Evolutionary conservation across 2,113 vertebrate species (phyloP), one percentile per base, ranked within the genome.

Genomic region (Porphyrio hochstetteri): DNA sequence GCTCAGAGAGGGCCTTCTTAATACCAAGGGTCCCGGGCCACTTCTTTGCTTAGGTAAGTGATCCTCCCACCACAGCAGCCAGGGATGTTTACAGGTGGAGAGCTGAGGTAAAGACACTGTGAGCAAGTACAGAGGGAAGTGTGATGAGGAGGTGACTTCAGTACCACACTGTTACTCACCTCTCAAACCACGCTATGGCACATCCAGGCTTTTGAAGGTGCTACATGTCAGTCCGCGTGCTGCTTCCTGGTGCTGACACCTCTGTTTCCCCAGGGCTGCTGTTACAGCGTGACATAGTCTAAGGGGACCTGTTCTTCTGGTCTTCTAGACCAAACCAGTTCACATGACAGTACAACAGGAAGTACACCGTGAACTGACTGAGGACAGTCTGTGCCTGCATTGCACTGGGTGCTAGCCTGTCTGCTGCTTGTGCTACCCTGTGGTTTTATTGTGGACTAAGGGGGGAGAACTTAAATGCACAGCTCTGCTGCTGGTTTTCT

Each of bases 401-500:
- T 50, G 52, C 16, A 18, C 24, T 36, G 42, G 13, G 21, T 53
- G 48, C 69, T 50, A 10, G 31, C 9, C 0, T 29, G 21, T 10
- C 53, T 75, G 11, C 35, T 78, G 16, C 2, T 56, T 63, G 27
- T 31, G 12, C 63, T 71, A 35, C 44, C 70, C 67, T 76, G 64
- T 16, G 0, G 48, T 89, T 67, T 53, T 82, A 4, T 72, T 0
- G 0, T 17, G 44, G 15, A 4, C 29, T 46, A 23, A 35, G 16
- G 56, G 13, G 74, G 52, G 9, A 69, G 59, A 60, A 23, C n/a
- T 40, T 28, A n/a, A 25, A 14, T 35, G 16, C 1, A 0, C 5
- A 20, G 11, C 35, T 85, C 38, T 82, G 53, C 24, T 16, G 4
- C 42, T 38, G 20, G 29, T 71, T n/a, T n/a, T 71, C 13, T 50